These are phyloP conservation scores for Hemibagrus guttatus DNA, from an alignment of 2,797 vertebrate genomes.

Conservation along the genomic window DNA sequence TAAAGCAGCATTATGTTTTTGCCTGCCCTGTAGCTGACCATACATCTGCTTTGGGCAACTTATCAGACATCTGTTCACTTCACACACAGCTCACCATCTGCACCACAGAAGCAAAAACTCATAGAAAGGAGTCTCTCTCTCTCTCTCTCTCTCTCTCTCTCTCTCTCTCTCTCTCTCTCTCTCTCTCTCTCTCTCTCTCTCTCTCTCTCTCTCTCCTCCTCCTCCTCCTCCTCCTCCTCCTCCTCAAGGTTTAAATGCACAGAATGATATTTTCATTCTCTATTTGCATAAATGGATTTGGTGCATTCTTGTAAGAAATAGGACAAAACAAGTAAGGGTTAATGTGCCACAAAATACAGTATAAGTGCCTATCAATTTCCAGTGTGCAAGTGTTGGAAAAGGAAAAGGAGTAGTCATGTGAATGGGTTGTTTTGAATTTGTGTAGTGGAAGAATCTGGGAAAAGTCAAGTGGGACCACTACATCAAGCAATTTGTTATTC, in stretches of 20 bases:
- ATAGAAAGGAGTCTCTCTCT: constrained; percentile 12
- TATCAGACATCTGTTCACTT: constrained; percentile 32
- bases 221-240: no score
- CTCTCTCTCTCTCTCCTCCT: background rate
- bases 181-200: background rate
- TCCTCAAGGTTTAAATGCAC: background rate
- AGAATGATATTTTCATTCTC: background rate
- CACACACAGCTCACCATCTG: constrained; percentile 27
- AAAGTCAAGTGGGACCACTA: background rate
- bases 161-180: background rate
- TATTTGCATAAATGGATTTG: background rate
- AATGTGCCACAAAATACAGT: background rate
- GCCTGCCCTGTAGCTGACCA: constrained; percentile 1
- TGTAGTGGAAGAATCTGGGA: background rate
- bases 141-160: background rate
- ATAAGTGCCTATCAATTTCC: background rate
- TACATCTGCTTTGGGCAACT: constrained; percentile 17
- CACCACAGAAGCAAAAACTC: constrained; percentile 43
- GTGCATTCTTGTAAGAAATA: background rate
- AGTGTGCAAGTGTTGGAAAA: background rate
- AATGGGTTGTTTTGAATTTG: background rate
- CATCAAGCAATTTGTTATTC: background rate
- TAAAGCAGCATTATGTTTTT: constrained; percentile 31
- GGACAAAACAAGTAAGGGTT: background rate
- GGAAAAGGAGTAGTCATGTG: background rate